Conservation (phyloP, 2,113 vertebrate genomes). For the Malurus elegans region DNA sequence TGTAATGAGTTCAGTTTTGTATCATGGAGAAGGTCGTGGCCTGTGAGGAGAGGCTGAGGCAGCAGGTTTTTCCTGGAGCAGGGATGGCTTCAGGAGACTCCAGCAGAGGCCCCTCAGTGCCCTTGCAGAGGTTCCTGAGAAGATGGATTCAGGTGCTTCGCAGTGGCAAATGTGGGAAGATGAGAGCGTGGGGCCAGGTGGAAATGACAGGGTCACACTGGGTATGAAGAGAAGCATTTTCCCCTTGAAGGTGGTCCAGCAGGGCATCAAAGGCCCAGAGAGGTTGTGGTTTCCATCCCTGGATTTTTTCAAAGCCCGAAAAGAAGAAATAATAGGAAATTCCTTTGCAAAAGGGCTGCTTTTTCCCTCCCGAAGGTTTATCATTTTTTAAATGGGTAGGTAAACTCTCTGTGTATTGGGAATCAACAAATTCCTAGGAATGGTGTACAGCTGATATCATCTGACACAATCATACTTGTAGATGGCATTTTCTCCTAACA, state of each 20-base stretch:
- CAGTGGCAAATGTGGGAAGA: rapidly evolving
- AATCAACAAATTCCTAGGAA: neutral
- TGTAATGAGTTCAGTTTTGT: neutral
- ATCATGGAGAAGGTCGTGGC: neutral
- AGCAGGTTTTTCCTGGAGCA: neutral
- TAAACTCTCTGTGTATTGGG: neutral
- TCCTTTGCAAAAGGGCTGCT: neutral
- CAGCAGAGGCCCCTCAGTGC: neutral
- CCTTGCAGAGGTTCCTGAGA: neutral
- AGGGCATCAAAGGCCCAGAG: neutral
- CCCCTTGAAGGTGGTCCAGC: rapidly evolving
- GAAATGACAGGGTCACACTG: neutral
- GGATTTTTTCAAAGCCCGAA: neutral
- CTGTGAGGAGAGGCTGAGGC: neutral
- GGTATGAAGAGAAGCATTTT: neutral
- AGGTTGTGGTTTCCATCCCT: neutral
- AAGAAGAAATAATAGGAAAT: neutral
- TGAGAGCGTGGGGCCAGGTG: rapidly evolving
- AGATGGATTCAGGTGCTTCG: neutral
- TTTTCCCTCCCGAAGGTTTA: neutral
- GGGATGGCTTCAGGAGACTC: neutral
- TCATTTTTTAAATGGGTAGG: neutral
- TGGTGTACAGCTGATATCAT: neutral
- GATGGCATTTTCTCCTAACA: neutral
- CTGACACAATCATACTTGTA: neutral